phyloP scores from a whole-genome alignment of 2,888 invertebrate species.

The Anthophora plumipes region DNA sequence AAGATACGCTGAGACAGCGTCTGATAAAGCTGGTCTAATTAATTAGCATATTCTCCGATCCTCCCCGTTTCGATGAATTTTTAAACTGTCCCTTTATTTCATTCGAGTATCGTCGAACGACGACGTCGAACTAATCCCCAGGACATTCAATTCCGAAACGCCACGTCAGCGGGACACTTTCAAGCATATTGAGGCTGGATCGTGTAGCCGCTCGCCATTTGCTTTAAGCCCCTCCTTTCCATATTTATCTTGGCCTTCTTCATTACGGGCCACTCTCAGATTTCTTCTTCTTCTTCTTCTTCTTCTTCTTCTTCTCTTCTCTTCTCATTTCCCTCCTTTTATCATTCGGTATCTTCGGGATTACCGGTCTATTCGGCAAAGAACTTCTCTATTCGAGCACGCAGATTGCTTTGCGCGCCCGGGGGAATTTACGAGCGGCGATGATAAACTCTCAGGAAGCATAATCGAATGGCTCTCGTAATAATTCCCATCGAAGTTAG shows the following conservation, averaged over 20 bases:
- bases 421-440: constrained; percentile 67
- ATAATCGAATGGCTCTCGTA: constrained; percentile 71
- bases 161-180: constrained; percentile 81
- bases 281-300: constrained; percentile 34
- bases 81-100: constrained; percentile 9
- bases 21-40: not conserved
- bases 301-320: constrained; percentile 42
- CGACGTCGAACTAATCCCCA: constrained; percentile 70
- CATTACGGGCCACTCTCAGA: constrained; percentile 72
- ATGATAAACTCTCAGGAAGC: constrained; percentile 64
- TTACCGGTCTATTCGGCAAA: constrained; percentile 61
- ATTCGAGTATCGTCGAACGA: constrained; percentile 48
- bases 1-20: not conserved
- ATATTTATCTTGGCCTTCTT: constrained; percentile 78
- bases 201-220: constrained; percentile 70
- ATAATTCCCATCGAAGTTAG: constrained; percentile 30
- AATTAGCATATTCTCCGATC: not conserved
- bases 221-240: constrained; percentile 78
- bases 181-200: constrained; percentile 80
- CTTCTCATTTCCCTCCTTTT: constrained; percentile 59
- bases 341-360: constrained; percentile 63
- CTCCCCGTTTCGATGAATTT: not conserved
- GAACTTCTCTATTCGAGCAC: constrained; percentile 60
- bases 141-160: constrained; percentile 77
- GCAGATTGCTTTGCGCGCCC: constrained; percentile 71